Conservation (phyloP, 1,140 invertebrate species). For the Drosophila quadrilineata region DNA sequence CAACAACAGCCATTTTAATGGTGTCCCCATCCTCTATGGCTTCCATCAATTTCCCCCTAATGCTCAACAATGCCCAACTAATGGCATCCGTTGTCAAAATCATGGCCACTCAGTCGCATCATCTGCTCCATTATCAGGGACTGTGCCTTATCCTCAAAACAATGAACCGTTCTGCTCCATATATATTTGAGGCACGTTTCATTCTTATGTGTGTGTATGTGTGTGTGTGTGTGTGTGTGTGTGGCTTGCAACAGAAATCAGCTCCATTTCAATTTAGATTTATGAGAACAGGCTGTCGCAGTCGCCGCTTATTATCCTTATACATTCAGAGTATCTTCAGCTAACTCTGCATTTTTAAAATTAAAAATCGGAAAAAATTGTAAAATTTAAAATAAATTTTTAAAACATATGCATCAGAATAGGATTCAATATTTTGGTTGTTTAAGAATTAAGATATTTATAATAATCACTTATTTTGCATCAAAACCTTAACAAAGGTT, state of each 20-base stretch:
- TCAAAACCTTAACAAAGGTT: too few relatives aligned
- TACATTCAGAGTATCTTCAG: too few relatives aligned
- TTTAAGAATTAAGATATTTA: too few relatives aligned
- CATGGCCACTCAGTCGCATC: conserved; percentile 39
- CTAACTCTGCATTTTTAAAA: too few relatives aligned
- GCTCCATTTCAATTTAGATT: conserved; percentile 68
- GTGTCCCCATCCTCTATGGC: too few relatives aligned
- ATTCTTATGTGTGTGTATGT: background rate
- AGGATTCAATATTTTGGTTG: too few relatives aligned
- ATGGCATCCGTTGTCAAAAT: conserved; percentile 27
- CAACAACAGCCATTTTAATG: too few relatives aligned
- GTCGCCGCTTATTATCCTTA: conserved; percentile 18
- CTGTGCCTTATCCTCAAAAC: conserved; percentile 30
- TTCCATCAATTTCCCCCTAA: conserved; percentile 28
- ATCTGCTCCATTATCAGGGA: conserved; percentile 39
- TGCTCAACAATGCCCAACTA: conserved; percentile 41
- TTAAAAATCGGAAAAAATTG: too few relatives aligned
- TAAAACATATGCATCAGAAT: too few relatives aligned
- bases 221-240: background rate
- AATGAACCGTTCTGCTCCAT: conserved; percentile 23
- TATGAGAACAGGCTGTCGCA: conserved; percentile 47
- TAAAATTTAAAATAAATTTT: too few relatives aligned
- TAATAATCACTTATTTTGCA: too few relatives aligned
- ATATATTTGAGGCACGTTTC: conserved; percentile 5
- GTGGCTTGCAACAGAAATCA: conserved; percentile 36